Base-by-base conservation (phyloP, 1,140 invertebrate species). In the Tribolium madens region DNA sequence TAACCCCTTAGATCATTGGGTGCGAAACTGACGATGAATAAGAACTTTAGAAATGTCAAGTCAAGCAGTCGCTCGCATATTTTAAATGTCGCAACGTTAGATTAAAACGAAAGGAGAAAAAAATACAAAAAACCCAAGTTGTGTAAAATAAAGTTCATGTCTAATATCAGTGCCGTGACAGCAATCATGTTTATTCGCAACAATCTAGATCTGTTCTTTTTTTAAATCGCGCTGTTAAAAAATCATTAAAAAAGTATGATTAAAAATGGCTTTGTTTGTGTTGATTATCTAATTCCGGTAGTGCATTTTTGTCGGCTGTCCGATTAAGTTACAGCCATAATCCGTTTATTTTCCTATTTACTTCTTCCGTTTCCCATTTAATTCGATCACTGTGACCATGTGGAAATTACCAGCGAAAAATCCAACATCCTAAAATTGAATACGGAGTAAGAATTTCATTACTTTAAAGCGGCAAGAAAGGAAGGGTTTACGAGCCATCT, bases 331-430 rank as follows among this genome's bases (percentile, higher is more conserved):
- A 64, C 18, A 64, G 21, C 26, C 26, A 64, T 64, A 64, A 64
- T 64, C 57, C 26, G 31, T 64, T 64, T 64, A 64, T 33, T 64
- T 64, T 64, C 57, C 57, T 64, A 64, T 64, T 64, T 64, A 13
- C 57, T 64, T 64, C 57, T 26, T 33, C 57, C 26, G 57, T 64
- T 42, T 64, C 57, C 10, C 12, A 14, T 36, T 64, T 64, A 64
- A 64, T 64, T 64, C 57, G 57, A 64, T 64, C 57, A 64, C 21
- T 21, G 57, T 33, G 57, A 26, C 14, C 57, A 26, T 64, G 57
- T 64, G 57, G 57, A 64, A 64, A 64, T 64, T 64, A 64, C 21
- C 57, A 26, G 4, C 7, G 57, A 64, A 64, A 64, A 64, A 31
- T 64, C 57, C 21, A 1, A 64, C 14, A 64, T 64, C 57, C 13